Base-by-base conservation (phyloP, 2,113 vertebrate genomes). In the Oreotrochilus melanogaster region DNA sequence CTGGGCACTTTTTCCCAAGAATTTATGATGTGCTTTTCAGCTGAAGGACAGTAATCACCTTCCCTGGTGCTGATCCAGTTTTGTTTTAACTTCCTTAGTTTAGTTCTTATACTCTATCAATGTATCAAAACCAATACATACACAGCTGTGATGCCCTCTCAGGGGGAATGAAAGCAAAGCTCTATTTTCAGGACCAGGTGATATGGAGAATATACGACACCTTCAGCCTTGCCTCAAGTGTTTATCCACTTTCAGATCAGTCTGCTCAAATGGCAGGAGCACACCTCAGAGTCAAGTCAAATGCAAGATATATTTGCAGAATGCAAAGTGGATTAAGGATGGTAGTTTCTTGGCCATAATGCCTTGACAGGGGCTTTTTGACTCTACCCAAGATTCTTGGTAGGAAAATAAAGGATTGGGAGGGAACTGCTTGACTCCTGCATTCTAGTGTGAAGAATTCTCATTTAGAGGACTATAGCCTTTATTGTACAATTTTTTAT, bases 221-320 rank as follows among this genome's bases (percentile, higher is more conserved):
- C 17, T 62, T 35, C 43, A 76, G 19, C 42, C 39, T 54, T 30
- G 3, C 18, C 50, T 82, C 17, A 45, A 30, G 5, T 31, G 10
- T 28, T 18, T 0, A 0, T 11, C 15, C 9, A 5, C 11, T 30
- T 72, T 19, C 37, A 33, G 18, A 25, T 1, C 2, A 1, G 18
- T 22, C 58, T 66, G 22, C 27, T 66, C 11, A 51, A 54, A 24
- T n/a, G n/a, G 18, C 35, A 78, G 30, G 24, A 78, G 23, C 13
- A 30, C 14, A 17, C 13, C 31, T 28, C 9, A 25, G 28, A 18
- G 3, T 70, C 31, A 78, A 45, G 31, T 35, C 10, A 69, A 78
- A 73, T 11, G 4, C 11, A 31, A 18, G 14, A 28, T 23, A 57
- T 35, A 11, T 60, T 31, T 58, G 22, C 18, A 71, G n/a, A 67